Evolutionary conservation across 2,888 invertebrate genomes (phyloP), one percentile per base, ranked within the genome.

Genomic region (Lithophane socia): DNA sequence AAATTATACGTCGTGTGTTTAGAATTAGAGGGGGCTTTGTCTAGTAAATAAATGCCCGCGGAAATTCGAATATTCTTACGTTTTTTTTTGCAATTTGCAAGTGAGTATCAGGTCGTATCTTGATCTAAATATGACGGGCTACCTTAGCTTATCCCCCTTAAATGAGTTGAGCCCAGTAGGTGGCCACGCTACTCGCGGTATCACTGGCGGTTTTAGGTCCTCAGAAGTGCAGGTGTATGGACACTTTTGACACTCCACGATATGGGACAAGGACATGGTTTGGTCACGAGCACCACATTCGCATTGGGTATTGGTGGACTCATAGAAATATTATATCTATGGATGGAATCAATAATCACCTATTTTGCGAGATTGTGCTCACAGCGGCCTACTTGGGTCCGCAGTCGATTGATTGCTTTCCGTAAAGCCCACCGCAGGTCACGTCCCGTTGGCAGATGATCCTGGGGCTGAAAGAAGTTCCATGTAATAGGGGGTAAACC

Each of bases 1-100:
- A 29, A 75, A 67, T 7, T n/a, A 64, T 79, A 63, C 44, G 67
- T 63, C 16, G 47, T 58, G 63, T 12, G 67, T 52, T 77, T 60
- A 5, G 65, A 69, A 42, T 58, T 79, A 13, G 56, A n/a, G n/a
- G 13, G 24, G 24, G 29, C 24, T 54, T 44, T 37, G 37, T 44
- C 1, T 80, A 29, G 29, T 29, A 29, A 29, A 1, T 29, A 29
- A 29, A 37, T 37, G 4, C 2, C 37, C 2, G 37, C 37, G 37
- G 37, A 29, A 37, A 37, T 37, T 37, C 37, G 2, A 37, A 37
- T 37, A 2, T 37, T 3, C 37, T 37, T 37, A 37, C 37, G 37
- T 3, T 37, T 37, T n/a, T n/a, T n/a, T n/a, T n/a, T n/a, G n/a
- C n/a, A n/a, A n/a, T n/a, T n/a, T 37, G 37, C 37, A 37, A 2